Conservation (phyloP, 2,113 vertebrate species). For the Alces alces region DNA sequence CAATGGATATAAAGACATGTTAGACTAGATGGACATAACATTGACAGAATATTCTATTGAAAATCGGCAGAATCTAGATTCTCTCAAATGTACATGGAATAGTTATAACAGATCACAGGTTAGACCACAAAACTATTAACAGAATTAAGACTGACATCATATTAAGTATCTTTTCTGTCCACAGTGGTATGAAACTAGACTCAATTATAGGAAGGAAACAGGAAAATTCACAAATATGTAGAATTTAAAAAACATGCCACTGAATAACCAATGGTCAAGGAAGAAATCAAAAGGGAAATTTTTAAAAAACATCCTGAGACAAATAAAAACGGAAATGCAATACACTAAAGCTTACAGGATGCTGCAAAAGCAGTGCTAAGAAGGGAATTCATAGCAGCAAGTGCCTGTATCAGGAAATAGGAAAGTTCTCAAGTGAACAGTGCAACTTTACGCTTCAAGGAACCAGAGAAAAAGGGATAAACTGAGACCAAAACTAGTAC, state of each 20-base stretch:
- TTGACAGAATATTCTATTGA: neutral
- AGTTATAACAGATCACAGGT: neutral
- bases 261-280: neutral
- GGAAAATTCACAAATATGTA: neutral
- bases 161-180: neutral
- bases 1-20: neutral
- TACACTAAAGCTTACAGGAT: neutral
- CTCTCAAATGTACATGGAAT: neutral
- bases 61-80: neutral
- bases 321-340: neutral
- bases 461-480: neutral
- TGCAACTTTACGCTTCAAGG: neutral
- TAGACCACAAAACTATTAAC: neutral
- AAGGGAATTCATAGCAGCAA: neutral
- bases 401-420: neutral
- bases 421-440: neutral
- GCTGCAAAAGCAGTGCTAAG: neutral
- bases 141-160: neutral
- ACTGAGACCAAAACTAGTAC: neutral
- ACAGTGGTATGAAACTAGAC: neutral
- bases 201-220: neutral
- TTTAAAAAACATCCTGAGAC: neutral
- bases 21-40: neutral
- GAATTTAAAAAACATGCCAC: neutral
- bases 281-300: neutral